Conservation (phyloP, 2,888 invertebrate species). For the Conistra vaccinii region DNA sequence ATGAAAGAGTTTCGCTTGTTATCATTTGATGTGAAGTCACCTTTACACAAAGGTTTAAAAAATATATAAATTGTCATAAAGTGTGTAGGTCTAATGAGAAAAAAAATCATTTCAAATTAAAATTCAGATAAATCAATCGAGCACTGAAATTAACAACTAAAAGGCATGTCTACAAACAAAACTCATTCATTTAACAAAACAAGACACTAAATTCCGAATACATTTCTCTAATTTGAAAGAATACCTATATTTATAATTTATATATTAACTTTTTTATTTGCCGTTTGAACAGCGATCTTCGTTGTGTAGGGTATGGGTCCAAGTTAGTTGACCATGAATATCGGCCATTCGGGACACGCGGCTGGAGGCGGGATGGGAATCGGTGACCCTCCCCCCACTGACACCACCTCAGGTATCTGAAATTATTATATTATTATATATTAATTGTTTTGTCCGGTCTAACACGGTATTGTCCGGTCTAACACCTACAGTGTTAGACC, state of each 20-base stretch:
- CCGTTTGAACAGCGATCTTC: constrained; percentile 41
- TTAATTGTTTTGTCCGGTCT: no score
- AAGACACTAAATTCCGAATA: constrained; percentile 28
- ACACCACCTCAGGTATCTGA: constrained; percentile 87
- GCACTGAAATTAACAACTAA: neutral
- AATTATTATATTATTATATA: constrained; percentile 59
- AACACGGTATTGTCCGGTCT: no score
- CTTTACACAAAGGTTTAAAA: neutral
- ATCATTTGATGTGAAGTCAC: neutral
- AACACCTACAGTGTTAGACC: no score
- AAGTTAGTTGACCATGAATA: constrained; percentile 86
- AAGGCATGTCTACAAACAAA: constrained; percentile 10
- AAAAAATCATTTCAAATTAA: neutral
- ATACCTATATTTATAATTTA: constrained; percentile 2
- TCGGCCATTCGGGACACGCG: constrained; percentile 88
- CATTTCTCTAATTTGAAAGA: constrained; percentile 23
- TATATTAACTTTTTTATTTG: constrained; percentile 36
- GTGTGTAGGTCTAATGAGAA: neutral
- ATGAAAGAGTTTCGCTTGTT: constrained; percentile 42
- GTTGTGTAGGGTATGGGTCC: constrained; percentile 33
- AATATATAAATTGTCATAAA: neutral
- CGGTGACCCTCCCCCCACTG: constrained; percentile 87
- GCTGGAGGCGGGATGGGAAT: constrained; percentile 86
- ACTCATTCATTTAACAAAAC: constrained; percentile 36
- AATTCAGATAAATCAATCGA: constrained; percentile 4